A percentile compares a stretch with the other conserved stretches of the same genome.
phyloP scores from a whole-genome alignment of 2,113 vertebrate genomes.

The Colius striatus region DNA sequence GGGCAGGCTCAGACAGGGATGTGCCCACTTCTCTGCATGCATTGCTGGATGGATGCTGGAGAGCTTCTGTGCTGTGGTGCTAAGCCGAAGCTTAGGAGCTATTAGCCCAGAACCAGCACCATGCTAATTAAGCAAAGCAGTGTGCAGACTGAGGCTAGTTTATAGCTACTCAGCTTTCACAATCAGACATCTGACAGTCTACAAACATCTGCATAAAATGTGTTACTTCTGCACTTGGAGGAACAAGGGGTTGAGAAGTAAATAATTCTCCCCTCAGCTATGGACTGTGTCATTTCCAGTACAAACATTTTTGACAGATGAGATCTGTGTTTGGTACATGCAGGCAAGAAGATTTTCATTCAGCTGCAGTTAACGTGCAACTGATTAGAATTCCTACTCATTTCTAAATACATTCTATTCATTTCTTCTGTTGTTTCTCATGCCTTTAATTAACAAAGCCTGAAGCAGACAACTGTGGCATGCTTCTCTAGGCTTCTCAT shows the following conservation, averaged over 20 bases:
- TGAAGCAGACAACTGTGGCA: not conserved
- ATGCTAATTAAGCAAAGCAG: not conserved
- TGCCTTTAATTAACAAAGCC: not conserved
- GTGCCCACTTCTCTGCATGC: not conserved
- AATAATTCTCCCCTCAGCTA: too few species aligned
- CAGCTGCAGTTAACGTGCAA: not conserved
- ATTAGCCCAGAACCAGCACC: not conserved
- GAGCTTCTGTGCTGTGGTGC: accelerated
- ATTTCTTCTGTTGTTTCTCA: not conserved
- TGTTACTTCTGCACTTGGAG: too few species aligned
- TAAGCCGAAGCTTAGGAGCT: not conserved
- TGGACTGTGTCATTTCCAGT: too few species aligned
- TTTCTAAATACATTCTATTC: not conserved
- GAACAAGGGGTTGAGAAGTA: too few species aligned
- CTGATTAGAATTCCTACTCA: not conserved
- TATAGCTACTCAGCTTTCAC: not conserved
- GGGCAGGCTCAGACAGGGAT: not conserved
- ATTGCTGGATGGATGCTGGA: not conserved
- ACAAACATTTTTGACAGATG: too few species aligned
- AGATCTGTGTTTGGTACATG: not conserved
- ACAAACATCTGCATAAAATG: too few species aligned
- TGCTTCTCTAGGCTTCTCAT: not conserved
- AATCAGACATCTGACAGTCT: not conserved
- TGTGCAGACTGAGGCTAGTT: not conserved
- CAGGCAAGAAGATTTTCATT: not conserved